Conservation (phyloP, 2,888 invertebrate species). For the Cheiracanthium punctorium region DNA sequence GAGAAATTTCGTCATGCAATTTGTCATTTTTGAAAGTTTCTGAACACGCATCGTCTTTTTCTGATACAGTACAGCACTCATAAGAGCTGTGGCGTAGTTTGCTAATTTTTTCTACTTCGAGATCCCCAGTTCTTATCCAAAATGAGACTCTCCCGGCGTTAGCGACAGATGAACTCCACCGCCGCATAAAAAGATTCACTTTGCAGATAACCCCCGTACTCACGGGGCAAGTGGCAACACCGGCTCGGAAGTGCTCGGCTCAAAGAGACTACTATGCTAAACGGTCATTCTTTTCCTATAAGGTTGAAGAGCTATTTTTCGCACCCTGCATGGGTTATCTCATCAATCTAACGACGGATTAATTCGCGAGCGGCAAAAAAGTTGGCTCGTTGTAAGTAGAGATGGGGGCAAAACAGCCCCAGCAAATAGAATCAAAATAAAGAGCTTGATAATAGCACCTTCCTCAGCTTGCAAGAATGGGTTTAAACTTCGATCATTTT, state of each 20-base stretch:
- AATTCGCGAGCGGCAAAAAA: conserved; percentile 52
- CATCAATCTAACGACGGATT: conserved; percentile 50
- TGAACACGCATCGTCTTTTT: too few relatives aligned
- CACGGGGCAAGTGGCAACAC: conserved; percentile 17
- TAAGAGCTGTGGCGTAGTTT: too few relatives aligned
- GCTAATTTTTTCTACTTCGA: too few relatives aligned
- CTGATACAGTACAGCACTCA: too few relatives aligned
- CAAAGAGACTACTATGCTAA: conserved; percentile 40
- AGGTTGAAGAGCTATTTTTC: conserved; percentile 17
- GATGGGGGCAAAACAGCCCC: conserved; percentile 39
- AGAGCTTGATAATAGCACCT: conserved; percentile 34
- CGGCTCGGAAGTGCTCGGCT: conserved; percentile 45
- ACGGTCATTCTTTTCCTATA: conserved; percentile 59
- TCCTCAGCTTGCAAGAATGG: conserved; percentile 57
- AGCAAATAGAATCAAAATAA: conserved; percentile 25
- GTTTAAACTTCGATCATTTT: conserved; percentile 43
- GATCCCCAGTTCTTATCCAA: too few relatives aligned
- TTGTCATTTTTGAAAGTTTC: too few relatives aligned
- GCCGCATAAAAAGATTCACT: background rate
- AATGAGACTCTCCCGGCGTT: too few relatives aligned
- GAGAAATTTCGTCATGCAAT: too few relatives aligned
- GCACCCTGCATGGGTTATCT: conserved; percentile 34
- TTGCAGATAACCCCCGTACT: conserved; percentile 14
- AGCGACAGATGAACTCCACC: too few relatives aligned
- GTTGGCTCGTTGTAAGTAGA: conserved; percentile 3